These are phyloP conservation scores for Lichenostomus cassidix DNA, from an alignment of 2,113 vertebrate species.

Conservation along the genomic window DNA sequence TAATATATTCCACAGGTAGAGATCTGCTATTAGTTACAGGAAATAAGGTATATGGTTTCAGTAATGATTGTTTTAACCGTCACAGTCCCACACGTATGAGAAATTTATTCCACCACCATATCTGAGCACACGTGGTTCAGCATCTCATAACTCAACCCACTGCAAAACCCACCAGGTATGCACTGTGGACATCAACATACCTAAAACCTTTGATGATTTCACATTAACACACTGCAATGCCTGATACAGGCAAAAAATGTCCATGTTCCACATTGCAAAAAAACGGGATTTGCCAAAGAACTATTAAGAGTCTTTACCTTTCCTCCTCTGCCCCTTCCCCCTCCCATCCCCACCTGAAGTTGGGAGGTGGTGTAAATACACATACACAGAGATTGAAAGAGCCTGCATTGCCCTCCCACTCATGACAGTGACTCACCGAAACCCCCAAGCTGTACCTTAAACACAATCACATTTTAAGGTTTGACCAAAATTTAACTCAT, in stretches of 20 bases:
- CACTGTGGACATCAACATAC: not conserved
- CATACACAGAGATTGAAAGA: slow-evolving; percentile 48
- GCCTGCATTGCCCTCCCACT: slow-evolving; percentile 69
- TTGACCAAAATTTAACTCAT: slow-evolving; percentile 42
- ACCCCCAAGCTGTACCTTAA: slow-evolving; percentile 72
- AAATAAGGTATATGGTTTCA: slow-evolving; percentile 71
- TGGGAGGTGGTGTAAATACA: not conserved
- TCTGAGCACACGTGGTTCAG: slow-evolving; percentile 32
- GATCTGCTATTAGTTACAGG: slow-evolving; percentile 64
- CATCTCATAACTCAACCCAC: not conserved
- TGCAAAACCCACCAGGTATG: slow-evolving; percentile 32
- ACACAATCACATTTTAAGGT: slow-evolving; percentile 12
- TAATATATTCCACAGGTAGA: slow-evolving; percentile 71
- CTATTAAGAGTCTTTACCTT: not conserved
- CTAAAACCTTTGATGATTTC: not conserved
- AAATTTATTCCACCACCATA: slow-evolving; percentile 65
- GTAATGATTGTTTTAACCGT: slow-evolving; percentile 62
- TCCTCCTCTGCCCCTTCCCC: not conserved
- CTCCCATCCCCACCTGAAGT: not conserved
- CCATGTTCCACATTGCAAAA: accelerated
- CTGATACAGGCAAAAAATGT: not conserved
- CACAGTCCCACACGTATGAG: slow-evolving; percentile 74
- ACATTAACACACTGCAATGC: not conserved
- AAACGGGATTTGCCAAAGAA: slow-evolving; percentile 23
- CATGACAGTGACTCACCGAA: slow-evolving; percentile 74